A percentile compares a stretch with the other conserved stretches of the same genome.
Evolutionary conservation across 2,888 invertebrate species (phyloP).

Genomic region (Melangyna quadrimaculata): DNA sequence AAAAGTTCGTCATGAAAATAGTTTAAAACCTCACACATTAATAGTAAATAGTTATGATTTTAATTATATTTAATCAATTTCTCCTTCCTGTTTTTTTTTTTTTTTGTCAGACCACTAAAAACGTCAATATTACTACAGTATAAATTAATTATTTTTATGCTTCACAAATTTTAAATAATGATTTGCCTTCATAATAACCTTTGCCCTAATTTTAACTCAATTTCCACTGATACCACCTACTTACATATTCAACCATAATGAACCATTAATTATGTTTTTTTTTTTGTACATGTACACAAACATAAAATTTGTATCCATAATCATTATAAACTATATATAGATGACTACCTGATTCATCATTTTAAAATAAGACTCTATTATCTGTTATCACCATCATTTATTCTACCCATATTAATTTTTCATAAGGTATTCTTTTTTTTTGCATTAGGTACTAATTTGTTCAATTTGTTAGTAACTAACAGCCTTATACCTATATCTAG

Average conservation of each 20-base stretch:
- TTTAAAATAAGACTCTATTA: slow-evolving; percentile 32
- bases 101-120: too few species aligned
- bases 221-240: not conserved
- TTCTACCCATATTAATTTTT: slow-evolving; percentile 54
- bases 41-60: too few species aligned
- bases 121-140: too few species aligned
- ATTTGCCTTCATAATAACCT: not conserved
- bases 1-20: too few species aligned
- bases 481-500: not conserved
- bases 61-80: too few species aligned
- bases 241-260: not conserved
- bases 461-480: not conserved
- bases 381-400: slow-evolving; percentile 56
- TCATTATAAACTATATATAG: not conserved
- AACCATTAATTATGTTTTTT: slow-evolving; percentile 4
- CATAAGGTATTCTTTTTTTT: not conserved
- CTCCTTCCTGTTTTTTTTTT: too few species aligned
- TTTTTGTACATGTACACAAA: not conserved
- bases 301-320: not conserved
- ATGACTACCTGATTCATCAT: not conserved
- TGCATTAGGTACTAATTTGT: slow-evolving; percentile 18
- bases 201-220: not conserved
- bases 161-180: not conserved
- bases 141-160: not conserved
- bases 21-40: too few species aligned